A percentile compares a stretch with the other conserved stretches of the same genome.
Evolutionary conservation across 2,888 invertebrate genomes (phyloP).

Genomic region (Junonia oenone): DNA sequence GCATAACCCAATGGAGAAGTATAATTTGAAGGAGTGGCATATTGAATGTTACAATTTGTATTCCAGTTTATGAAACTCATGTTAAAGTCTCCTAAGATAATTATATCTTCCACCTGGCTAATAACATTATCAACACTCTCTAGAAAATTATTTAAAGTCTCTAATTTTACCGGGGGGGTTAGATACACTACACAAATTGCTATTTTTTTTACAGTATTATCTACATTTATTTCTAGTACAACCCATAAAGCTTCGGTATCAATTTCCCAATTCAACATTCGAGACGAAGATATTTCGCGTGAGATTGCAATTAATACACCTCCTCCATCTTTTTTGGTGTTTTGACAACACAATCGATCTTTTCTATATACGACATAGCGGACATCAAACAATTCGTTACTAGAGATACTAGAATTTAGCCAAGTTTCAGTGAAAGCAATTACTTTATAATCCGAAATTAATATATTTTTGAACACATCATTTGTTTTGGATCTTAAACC

Average conservation of each 20-base stretch:
- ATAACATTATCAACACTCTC: neutral
- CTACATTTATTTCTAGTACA: neutral
- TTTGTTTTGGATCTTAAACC: slow-evolving; percentile 11
- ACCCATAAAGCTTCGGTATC: neutral
- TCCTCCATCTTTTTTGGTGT: neutral
- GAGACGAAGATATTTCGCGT: neutral
- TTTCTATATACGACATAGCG: slow-evolving; percentile 11
- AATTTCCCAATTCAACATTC: neutral
- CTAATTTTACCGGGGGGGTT: neutral
- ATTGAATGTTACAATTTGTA: neutral
- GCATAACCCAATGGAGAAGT: neutral
- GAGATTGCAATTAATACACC: neutral
- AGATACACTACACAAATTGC: neutral
- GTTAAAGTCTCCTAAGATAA: neutral
- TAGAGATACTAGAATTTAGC: slow-evolving; percentile 3
- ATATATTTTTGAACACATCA: slow-evolving; percentile 3
- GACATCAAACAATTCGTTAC: slow-evolving; percentile 7
- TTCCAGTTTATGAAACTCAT: neutral
- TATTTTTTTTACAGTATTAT: neutral
- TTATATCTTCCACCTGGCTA: neutral
- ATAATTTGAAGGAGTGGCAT: neutral
- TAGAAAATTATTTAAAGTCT: neutral
- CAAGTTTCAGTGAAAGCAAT: slow-evolving; percentile 11
- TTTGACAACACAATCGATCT: slow-evolving; percentile 3
- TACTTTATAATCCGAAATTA: slow-evolving; percentile 5